A percentile compares a stretch with the other conserved stretches of the same genome.
phyloP scores from a whole-genome alignment of 2,797 vertebrate species.

The Hydrocynus forskahlii region DNA sequence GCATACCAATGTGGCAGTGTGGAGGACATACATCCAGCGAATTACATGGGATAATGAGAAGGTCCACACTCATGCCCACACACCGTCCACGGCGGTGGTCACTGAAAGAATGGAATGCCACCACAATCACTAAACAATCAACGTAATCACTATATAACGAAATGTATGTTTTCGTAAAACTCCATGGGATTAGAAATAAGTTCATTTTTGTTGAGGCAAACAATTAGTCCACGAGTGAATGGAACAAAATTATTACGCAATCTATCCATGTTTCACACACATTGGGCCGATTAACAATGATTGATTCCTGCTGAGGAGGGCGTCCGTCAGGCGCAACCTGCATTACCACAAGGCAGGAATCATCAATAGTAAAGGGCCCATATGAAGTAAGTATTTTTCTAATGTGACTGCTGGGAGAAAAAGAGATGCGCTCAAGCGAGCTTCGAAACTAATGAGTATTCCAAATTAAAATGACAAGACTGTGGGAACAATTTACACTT shows the following conservation, averaged over 20 bases:
- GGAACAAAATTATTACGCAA: neutral
- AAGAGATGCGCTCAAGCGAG: neutral
- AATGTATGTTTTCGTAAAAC: neutral
- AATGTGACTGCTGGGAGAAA: neutral
- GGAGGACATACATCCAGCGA: neutral
- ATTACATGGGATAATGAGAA: constrained; percentile 6
- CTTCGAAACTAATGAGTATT: neutral
- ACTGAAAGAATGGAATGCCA: neutral
- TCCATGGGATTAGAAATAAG: neutral
- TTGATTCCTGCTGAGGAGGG: neutral
- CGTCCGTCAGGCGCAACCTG: neutral
- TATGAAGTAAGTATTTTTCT: neutral
- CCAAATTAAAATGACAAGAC: neutral
- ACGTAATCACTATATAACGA: neutral
- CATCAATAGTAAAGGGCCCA: constrained; percentile 8
- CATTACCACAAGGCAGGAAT: neutral
- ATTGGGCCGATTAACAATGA: constrained; percentile 17
- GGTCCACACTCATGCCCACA: neutral
- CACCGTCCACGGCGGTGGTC: neutral
- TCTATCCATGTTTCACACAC: neutral
- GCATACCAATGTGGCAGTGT: constrained; percentile 29
- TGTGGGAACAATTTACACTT: neutral
- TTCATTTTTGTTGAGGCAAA: neutral
- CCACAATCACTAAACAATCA: neutral
- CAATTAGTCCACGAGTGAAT: neutral